Percentiles rank a stretch among this genome's conserved stretches.
These are phyloP conservation scores for Synergus gifuensis DNA, from an alignment of 2,888 invertebrate species.

Conservation along the genomic window DNA sequence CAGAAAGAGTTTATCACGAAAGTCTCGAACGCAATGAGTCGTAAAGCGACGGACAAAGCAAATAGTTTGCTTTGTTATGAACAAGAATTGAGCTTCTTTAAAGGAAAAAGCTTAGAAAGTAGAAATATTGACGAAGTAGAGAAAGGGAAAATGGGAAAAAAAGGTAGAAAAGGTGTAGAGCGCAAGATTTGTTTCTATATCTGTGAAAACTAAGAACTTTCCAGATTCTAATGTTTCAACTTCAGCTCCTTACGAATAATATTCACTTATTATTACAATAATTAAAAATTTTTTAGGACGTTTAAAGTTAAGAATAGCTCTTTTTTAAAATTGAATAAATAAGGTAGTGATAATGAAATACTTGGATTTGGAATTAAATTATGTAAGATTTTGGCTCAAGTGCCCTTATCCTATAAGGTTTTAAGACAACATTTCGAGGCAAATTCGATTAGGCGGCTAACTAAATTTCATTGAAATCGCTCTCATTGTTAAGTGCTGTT, in stretches of 20 bases:
- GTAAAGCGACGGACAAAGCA: slow-evolving; percentile 49
- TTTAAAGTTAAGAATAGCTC: no score
- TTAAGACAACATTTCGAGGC: slow-evolving; percentile 8
- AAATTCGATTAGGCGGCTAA: no score
- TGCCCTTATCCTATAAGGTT: neutral
- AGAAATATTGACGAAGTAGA: neutral
- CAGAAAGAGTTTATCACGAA: slow-evolving; percentile 55
- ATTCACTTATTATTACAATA: no score
- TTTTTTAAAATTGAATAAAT: neutral
- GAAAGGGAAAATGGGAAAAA: neutral
- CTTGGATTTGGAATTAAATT: neutral
- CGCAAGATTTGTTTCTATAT: neutral
- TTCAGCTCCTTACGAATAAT: no score
- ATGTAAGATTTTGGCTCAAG: neutral
- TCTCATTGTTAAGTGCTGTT: no score
- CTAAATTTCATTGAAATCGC: no score
- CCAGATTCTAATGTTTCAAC: no score
- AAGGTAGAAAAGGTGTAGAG: neutral
- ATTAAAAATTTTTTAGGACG: no score
- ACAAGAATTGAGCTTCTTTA: neutral
- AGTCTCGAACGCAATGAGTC: slow-evolving; percentile 45
- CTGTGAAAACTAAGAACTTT: no score
- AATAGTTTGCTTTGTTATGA: slow-evolving; percentile 52
- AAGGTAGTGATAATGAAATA: neutral
- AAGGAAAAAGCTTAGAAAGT: neutral